Conservation (phyloP, 2,888 invertebrate genomes). For the Dasysyrphus albostriatus region DNA sequence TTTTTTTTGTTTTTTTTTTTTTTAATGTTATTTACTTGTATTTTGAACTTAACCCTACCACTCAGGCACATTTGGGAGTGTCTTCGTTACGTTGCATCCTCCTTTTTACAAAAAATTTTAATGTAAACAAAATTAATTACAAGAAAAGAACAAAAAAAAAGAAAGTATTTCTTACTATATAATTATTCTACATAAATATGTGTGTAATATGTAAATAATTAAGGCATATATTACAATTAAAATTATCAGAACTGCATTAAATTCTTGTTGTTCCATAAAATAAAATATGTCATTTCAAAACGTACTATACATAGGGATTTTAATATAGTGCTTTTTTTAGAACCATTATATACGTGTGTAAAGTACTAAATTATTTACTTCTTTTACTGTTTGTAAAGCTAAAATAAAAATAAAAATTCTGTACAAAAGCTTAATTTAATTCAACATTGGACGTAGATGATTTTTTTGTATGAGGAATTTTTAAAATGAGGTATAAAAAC, state of each 20-base stretch:
- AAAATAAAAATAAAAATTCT: slow-evolving; percentile 71
- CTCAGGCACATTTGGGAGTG: slow-evolving; percentile 68
- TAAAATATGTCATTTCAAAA: slow-evolving; percentile 29
- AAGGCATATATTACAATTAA: slow-evolving; percentile 67
- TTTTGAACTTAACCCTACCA: slow-evolving; percentile 63
- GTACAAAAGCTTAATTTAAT: slow-evolving; percentile 72
- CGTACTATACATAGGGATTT: slow-evolving; percentile 51
- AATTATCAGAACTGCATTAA: slow-evolving; percentile 61
- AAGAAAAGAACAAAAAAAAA: slow-evolving; percentile 36
- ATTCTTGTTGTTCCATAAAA: slow-evolving; percentile 32
- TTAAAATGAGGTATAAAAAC: background rate
- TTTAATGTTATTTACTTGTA: slow-evolving; percentile 23
- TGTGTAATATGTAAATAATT: slow-evolving; percentile 51
- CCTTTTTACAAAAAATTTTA: slow-evolving; percentile 17
- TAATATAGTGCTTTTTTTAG: slow-evolving; percentile 58
- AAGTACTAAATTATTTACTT: slow-evolving; percentile 51
- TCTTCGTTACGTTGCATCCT: slow-evolving; percentile 27
- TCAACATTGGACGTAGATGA: slow-evolving; percentile 57
- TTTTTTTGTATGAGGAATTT: slow-evolving; percentile 6
- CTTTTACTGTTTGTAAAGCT: slow-evolving; percentile 64
- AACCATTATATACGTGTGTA: slow-evolving; percentile 56
- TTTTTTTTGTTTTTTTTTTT: slow-evolving; percentile 6
- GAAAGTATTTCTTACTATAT: slow-evolving; percentile 47
- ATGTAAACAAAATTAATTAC: slow-evolving; percentile 20
- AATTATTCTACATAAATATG: slow-evolving; percentile 74